Conservation (phyloP, 2,888 invertebrate species). For the Rhagophthalmus giganteus region DNA sequence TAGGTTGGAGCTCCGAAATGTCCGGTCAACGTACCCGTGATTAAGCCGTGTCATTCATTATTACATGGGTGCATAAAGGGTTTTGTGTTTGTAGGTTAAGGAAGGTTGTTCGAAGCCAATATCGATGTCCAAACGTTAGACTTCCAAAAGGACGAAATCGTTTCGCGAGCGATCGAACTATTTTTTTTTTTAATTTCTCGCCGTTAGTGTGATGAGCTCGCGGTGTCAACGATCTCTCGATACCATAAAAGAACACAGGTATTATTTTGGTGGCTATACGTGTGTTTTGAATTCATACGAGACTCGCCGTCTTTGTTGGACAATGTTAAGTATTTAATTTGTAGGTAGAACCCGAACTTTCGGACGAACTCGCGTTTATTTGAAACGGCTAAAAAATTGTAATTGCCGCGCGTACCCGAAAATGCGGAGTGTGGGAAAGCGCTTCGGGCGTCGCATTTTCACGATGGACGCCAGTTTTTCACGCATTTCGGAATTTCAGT, state of each 20-base stretch:
- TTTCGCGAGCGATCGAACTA: no score
- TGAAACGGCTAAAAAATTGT: neutral
- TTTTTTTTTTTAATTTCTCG: slow-evolving; percentile 37
- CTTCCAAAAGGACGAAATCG: no score
- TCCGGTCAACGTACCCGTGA: slow-evolving; percentile 40
- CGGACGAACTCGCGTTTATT: no score
- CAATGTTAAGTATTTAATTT: slow-evolving; percentile 15
- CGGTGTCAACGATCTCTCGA: slow-evolving; percentile 52
- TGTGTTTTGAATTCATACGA: slow-evolving; percentile 47
- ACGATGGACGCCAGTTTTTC: no score
- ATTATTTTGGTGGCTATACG: slow-evolving; percentile 47
- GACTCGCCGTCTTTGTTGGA: slow-evolving; percentile 22
- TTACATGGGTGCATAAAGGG: slow-evolving; percentile 35
- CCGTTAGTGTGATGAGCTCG: slow-evolving; percentile 41
- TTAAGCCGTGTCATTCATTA: slow-evolving; percentile 39
- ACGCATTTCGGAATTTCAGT: no score
- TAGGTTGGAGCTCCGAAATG: slow-evolving; percentile 34
- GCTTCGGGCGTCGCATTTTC: no score
- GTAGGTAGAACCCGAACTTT: no score
- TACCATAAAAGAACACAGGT: slow-evolving; percentile 38
- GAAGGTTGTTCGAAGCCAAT: slow-evolving; percentile 35
- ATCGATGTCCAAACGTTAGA: slow-evolving; percentile 16
- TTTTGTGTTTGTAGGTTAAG: slow-evolving; percentile 43
- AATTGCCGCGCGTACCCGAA: no score
- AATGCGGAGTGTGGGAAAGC: no score